These are phyloP conservation scores for Drosophila tripunctata DNA, from an alignment of 2,888 invertebrate genomes.

Conservation along the genomic window DNA sequence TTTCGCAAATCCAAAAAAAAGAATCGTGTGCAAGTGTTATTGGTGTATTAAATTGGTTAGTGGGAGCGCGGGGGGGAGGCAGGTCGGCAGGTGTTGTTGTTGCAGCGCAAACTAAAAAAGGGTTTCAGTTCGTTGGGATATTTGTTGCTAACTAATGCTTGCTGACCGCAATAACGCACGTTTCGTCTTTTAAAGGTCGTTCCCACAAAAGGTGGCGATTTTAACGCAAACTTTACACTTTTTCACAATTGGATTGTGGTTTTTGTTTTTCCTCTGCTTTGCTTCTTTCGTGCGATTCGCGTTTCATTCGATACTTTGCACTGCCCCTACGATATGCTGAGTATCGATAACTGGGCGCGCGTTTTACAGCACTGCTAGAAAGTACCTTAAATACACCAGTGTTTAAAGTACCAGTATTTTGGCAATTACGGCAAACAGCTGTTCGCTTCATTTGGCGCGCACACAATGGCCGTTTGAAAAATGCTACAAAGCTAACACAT, in stretches of 20 bases:
- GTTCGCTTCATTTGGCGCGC: slow-evolving; percentile 39
- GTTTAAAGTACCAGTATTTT: too few species aligned
- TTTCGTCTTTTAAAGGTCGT: slow-evolving; percentile 13
- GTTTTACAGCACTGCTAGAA: slow-evolving; percentile 33
- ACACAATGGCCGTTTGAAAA: slow-evolving; percentile 16
- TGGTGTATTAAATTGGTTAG: slow-evolving; percentile 39
- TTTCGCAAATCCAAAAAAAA: slow-evolving; percentile 73
- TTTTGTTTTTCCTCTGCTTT: slow-evolving; percentile 55
- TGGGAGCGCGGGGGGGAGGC: too few species aligned
- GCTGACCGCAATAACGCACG: slow-evolving; percentile 19
- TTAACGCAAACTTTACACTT: slow-evolving; percentile 66
- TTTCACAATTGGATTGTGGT: slow-evolving; percentile 56
- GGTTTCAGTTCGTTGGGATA: slow-evolving; percentile 21
- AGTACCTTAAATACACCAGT: background rate
- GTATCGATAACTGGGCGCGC: slow-evolving; percentile 23
- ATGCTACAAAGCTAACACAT: slow-evolving; percentile 6
- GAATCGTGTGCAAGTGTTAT: slow-evolving; percentile 56
- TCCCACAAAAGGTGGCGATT: slow-evolving; percentile 4
- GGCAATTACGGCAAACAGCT: slow-evolving; percentile 41
- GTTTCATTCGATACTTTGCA: slow-evolving; percentile 12
- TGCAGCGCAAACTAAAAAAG: slow-evolving; percentile 38
- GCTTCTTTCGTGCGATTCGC: slow-evolving; percentile 24
- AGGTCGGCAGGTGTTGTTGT: slow-evolving; percentile 42
- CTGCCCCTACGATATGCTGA: background rate
- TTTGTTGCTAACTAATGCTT: slow-evolving; percentile 3